Evolutionary conservation across 2,113 vertebrate species (phyloP).

Genomic region (Lamprologus sp.): DNA sequence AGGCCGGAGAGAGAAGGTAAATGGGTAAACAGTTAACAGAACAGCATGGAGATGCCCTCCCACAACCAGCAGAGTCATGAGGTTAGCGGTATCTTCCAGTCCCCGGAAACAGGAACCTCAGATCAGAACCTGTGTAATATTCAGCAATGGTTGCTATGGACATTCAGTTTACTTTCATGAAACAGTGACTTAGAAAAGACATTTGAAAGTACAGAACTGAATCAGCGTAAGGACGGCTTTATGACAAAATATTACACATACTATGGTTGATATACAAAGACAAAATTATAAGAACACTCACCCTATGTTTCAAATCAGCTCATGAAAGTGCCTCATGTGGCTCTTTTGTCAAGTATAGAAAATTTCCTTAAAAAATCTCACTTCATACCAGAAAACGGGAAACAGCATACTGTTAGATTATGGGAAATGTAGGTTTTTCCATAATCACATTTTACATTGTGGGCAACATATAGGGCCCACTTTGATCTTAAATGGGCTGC

Average conservation of each 20-base stretch:
- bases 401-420: not conserved
- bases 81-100: not conserved
- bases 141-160: not conserved
- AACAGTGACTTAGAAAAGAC: not conserved
- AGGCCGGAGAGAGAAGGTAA: constrained; percentile 2
- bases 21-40: constrained; percentile 7
- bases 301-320: not conserved
- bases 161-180: not conserved
- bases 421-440: not conserved
- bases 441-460: not conserved
- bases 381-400: rapidly evolving
- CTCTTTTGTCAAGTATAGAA: not conserved
- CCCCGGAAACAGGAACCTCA: not conserved
- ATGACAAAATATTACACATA: not conserved
- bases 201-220: not conserved
- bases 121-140: not conserved
- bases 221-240: not conserved
- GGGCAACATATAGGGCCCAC: not conserved
- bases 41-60: not conserved
- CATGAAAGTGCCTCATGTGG: not conserved
- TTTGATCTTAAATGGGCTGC: not conserved
- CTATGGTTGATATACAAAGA: not conserved
- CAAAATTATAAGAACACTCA: not conserved
- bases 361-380: not conserved
- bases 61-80: not conserved